A percentile compares a stretch with the other conserved stretches of the same genome.
phyloP scores from a whole-genome alignment of 1,140 invertebrate genomes.

The Planococcus citri region DNA sequence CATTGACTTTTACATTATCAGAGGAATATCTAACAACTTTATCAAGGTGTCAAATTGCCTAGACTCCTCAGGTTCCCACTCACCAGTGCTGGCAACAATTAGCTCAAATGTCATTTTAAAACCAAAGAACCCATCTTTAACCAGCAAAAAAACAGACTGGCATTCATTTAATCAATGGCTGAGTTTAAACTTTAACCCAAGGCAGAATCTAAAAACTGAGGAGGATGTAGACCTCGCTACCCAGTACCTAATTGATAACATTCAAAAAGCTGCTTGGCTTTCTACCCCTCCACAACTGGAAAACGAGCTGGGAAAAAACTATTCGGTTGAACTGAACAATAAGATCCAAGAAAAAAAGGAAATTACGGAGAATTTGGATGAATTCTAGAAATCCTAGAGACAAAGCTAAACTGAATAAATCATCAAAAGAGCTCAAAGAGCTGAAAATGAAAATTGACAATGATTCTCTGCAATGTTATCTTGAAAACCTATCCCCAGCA shows the following conservation, averaged over 20 bases:
- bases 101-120: not conserved
- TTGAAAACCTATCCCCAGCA: not conserved
- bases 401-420: not conserved
- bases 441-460: not conserved
- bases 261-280: conserved; percentile 16
- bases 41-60: not conserved
- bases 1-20: conserved; percentile 19
- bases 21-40: not conserved
- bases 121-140: not conserved
- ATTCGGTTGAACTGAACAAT: not conserved
- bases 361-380: not conserved
- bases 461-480: not conserved
- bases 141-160: conserved; percentile 1
- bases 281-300: not conserved
- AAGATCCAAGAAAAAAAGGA: conserved; percentile 22
- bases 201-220: conserved; percentile 1
- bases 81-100: not conserved
- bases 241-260: not conserved
- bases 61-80: not conserved
- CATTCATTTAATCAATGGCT: conserved; percentile 8
- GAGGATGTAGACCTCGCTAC: conserved; percentile 10
- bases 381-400: not conserved
- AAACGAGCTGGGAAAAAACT: conserved; percentile 10
- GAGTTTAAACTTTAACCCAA: conserved; percentile 11
- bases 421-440: not conserved